Base-by-base conservation (phyloP, 2,888 invertebrate genomes). In the Zonitis immaculata region DNA sequence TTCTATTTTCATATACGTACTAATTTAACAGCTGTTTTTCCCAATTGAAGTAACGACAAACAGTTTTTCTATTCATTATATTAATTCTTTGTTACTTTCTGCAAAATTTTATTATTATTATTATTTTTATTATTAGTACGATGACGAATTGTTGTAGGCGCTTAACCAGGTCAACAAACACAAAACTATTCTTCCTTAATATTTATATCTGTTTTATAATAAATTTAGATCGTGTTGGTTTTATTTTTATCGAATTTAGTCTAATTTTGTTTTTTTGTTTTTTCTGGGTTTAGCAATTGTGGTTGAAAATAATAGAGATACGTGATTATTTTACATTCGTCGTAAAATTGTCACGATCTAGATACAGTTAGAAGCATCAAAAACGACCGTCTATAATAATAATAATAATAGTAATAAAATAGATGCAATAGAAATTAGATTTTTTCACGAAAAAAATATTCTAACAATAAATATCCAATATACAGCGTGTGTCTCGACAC, bases 81-180 rank as follows among this genome's bases (percentile, higher is more conserved):
- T n/a, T n/a, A n/a, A n/a, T n/a, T n/a, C n/a, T n/a, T n/a, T n/a
- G n/a, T n/a, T n/a, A n/a, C n/a, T n/a, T n/a, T n/a, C n/a, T n/a
- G n/a, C n/a, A n/a, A n/a, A n/a, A n/a, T n/a, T n/a, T n/a, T n/a
- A n/a, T n/a, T n/a, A n/a, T n/a, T n/a, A n/a, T n/a, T n/a, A n/a
- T n/a, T n/a, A n/a, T n/a, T n/a, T n/a, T n/a, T n/a, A n/a, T n/a
- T 35, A 49, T 45, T 46, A 14, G 47, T 39, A 18, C 35, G 50
- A 54, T 54, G 54, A 54, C 54, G 54, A 47, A 43, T 18, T 32
- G 39, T 11, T 16, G 50, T 50, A 44, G 54, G 54, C 47, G 49
- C 16, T 49, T 54, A n/a, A 50, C 27, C 46, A 42, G 54, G 54
- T 54, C 54, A 54, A 46, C 18, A 54, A 54, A 54, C 54, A 50